Evolutionary conservation across 2,797 vertebrate genomes (phyloP).

Genomic region (Gambelia wislizenii): DNA sequence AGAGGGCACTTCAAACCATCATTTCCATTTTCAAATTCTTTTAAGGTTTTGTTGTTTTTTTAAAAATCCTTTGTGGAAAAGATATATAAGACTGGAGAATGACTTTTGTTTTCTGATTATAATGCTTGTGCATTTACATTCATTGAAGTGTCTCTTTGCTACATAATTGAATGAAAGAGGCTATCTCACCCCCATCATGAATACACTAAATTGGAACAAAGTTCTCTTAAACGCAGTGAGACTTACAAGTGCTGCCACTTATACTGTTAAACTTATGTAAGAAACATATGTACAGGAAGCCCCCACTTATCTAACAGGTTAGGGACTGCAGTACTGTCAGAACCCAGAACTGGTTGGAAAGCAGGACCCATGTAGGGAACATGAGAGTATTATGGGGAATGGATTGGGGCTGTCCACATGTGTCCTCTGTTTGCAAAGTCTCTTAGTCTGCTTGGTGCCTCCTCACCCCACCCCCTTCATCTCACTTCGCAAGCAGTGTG

Average conservation of each 20-base stretch:
- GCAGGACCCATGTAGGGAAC: too few species aligned
- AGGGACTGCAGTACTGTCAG: too few species aligned
- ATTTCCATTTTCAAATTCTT: not conserved
- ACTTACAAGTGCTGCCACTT: not conserved
- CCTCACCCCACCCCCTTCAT: too few species aligned
- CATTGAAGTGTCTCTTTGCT: not conserved
- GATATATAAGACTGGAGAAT: not conserved
- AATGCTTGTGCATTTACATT: too few species aligned
- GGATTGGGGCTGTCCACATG: too few species aligned
- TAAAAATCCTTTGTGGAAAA: not conserved
- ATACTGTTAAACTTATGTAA: not conserved
- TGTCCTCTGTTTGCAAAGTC: too few species aligned
- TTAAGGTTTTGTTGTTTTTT: not conserved
- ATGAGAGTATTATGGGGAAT: too few species aligned
- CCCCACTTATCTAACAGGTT: too few species aligned
- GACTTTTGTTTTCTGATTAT: not conserved
- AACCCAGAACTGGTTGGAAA: too few species aligned
- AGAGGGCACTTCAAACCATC: conserved; percentile 59
- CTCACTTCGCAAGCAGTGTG: too few species aligned
- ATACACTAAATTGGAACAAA: not conserved
- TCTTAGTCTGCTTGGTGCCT: too few species aligned
- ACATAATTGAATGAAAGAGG: not conserved
- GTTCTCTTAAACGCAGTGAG: not conserved
- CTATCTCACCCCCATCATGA: not conserved
- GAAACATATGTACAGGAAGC: too few species aligned